Conservation (phyloP, 2,888 invertebrate genomes). For the Meta bourneti region DNA sequence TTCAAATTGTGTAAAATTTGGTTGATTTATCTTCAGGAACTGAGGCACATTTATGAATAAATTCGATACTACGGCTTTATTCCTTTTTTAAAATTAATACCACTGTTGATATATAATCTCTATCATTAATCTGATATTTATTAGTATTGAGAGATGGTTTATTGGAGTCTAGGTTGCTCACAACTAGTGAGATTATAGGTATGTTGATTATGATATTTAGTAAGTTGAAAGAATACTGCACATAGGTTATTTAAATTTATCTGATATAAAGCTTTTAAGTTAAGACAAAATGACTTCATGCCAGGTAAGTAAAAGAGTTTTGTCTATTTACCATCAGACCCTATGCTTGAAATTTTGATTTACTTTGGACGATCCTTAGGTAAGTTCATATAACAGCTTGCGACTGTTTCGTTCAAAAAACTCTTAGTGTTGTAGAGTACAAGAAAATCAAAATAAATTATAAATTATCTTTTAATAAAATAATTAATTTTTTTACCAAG, state of each 20-base stretch:
- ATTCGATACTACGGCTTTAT: background rate
- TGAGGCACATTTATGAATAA: background rate
- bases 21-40: background rate
- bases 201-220: background rate
- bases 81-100: background rate
- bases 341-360: background rate
- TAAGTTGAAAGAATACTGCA: constrained; percentile 36
- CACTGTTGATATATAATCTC: background rate
- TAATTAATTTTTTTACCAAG: too few species aligned
- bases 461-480: too few species aligned
- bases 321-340: background rate
- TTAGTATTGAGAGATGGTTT: background rate
- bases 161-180: background rate
- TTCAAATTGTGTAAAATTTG: background rate
- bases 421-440: too few species aligned
- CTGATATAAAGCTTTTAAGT: background rate
- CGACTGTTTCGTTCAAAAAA: too few species aligned
- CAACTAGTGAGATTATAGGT: background rate
- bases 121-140: background rate
- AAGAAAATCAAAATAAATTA: too few species aligned
- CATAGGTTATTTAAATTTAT: constrained; percentile 6
- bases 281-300: too few species aligned
- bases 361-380: background rate
- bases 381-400: background rate
- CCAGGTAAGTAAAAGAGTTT: constrained; percentile 26